Percentiles rank a stretch among this genome's conserved stretches.
phyloP scores from a whole-genome alignment of 2,888 invertebrate species.

The Morpho helenor region DNA sequence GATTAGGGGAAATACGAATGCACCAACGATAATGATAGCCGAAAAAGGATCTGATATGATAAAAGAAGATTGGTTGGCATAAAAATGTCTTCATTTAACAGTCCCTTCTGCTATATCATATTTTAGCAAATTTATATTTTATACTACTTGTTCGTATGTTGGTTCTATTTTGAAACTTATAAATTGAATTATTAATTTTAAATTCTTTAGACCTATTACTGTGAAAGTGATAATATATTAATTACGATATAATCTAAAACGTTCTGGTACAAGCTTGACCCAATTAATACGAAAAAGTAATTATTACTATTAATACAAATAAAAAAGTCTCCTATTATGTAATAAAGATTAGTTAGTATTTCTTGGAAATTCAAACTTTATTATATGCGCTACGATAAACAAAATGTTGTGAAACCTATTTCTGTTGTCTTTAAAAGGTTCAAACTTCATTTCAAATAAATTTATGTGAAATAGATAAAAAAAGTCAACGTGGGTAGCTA shows the following conservation, averaged over 20 bases:
- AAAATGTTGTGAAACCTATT: not conserved
- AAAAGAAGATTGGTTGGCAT: slow-evolving; percentile 76
- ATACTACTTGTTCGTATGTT: no score
- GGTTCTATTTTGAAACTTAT: no score
- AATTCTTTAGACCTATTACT: no score
- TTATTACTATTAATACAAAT: not conserved
- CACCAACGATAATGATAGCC: slow-evolving; percentile 91
- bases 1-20: slow-evolving; percentile 88
- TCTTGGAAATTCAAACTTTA: slow-evolving; percentile 1
- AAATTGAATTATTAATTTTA: no score
- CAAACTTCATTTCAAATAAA: not conserved
- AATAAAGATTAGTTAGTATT: not conserved
- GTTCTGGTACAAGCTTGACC: not conserved
- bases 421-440: not conserved
- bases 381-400: not conserved
- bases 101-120: no score
- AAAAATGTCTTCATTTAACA: not conserved
- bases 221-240: no score
- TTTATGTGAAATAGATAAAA: not conserved
- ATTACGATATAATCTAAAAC: no score
- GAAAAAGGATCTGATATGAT: slow-evolving; percentile 90
- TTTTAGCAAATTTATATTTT: no score
- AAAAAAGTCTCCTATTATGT: slow-evolving; percentile 1
- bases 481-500: no score
- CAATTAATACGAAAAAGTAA: not conserved